Evolutionary conservation across 30 jellyfish, hydroid and myxozoan species (phyloP).

Genomic region (Cassiopea xamachana): DNA sequence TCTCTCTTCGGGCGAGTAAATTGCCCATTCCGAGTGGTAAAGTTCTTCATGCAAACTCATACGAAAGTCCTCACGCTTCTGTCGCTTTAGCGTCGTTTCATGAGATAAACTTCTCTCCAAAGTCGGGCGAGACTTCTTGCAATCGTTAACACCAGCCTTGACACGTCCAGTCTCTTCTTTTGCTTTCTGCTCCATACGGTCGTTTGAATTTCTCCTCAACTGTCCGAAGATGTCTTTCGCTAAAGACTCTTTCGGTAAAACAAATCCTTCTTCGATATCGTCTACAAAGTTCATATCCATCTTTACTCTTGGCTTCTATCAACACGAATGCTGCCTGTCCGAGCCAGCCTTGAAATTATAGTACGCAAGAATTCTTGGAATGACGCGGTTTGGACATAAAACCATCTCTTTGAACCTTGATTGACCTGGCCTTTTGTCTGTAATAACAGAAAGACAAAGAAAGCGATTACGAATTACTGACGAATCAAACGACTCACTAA

Average conservation of each 20-base stretch:
- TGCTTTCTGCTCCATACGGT: neutral
- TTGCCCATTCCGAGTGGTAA: constrained; percentile 11
- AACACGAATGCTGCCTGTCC: neutral
- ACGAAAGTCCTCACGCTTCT: constrained; percentile 1
- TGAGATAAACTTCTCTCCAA: constrained; percentile 8
- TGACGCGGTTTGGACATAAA: constrained; percentile 16
- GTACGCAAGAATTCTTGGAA: constrained; percentile 13
- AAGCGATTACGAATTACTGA: neutral
- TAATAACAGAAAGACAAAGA: neutral
- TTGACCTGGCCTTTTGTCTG: neutral
- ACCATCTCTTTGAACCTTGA: neutral
- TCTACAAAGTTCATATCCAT: neutral
- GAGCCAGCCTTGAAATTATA: neutral
- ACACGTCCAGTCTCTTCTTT: neutral
- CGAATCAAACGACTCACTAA: neutral
- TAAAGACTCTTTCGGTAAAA: constrained; percentile 5
- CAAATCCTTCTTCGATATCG: neutral
- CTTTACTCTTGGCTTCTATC: neutral
- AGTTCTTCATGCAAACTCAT: constrained; percentile 17
- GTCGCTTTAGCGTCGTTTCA: constrained; percentile 16
- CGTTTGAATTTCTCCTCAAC: neutral
- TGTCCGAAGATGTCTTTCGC: neutral
- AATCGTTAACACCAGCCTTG: neutral
- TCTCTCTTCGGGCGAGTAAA: constrained; percentile 5
- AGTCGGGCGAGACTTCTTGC: neutral